A percentile compares a stretch with the other conserved stretches of the same genome.
Conservation (phyloP, 2,797 vertebrate species). For the Momotus momota region DNA sequence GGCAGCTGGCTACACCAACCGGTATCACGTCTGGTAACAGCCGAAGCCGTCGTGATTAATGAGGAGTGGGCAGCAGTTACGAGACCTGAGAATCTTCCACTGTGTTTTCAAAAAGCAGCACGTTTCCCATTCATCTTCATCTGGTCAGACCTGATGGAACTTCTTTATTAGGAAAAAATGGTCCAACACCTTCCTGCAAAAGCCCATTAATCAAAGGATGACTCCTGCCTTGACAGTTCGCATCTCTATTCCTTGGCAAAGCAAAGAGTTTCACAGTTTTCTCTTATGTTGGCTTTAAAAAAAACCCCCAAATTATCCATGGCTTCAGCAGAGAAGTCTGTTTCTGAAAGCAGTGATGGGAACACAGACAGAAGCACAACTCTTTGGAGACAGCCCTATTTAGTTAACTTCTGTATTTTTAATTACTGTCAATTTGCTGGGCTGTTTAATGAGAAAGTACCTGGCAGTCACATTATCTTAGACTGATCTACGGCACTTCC, state of each 20-base stretch:
- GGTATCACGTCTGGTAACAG: accelerated
- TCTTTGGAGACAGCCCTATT: constrained; percentile 30
- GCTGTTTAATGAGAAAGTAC: not conserved
- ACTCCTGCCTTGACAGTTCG: not conserved
- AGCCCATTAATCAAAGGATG: not conserved
- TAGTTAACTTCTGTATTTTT: constrained; percentile 9
- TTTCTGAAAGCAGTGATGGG: not conserved
- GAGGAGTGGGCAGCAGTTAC: not conserved
- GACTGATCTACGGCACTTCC: not conserved
- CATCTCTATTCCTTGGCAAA: not conserved
- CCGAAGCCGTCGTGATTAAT: not conserved
- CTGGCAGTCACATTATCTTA: not conserved
- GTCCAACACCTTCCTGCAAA: not conserved
- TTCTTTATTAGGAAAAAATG: not conserved
- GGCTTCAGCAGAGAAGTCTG: not conserved
- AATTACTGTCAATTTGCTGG: constrained; percentile 36
- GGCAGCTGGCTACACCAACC: accelerated
- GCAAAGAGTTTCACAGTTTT: not conserved
- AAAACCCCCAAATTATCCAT: not conserved
- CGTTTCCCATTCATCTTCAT: not conserved
- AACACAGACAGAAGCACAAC: not conserved
- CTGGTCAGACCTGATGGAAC: not conserved
- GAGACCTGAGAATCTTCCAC: not conserved
- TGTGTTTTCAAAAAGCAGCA: not conserved
- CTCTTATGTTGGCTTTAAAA: not conserved